phyloP scores from a whole-genome alignment of 2,888 invertebrate genomes.

The Eupithecia inturbata region DNA sequence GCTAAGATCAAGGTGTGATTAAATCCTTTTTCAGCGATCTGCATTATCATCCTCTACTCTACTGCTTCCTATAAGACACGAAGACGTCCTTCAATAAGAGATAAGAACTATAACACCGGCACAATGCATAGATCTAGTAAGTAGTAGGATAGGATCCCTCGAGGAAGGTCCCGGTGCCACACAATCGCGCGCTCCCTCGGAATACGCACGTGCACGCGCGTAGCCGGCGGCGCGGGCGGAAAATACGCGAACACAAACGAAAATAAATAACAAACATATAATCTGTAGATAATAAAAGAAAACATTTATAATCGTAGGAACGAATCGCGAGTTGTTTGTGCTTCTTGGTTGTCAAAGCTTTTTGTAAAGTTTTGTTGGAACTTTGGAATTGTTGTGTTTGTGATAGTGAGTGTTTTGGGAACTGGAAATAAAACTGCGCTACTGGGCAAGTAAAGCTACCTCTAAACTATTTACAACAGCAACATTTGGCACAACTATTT shows the following conservation, averaged over 20 bases:
- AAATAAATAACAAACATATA: neutral
- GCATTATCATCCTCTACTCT: neutral
- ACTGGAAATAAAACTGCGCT: neutral
- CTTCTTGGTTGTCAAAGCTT: neutral
- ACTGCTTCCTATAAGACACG: neutral
- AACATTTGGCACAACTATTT: no score
- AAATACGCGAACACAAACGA: neutral
- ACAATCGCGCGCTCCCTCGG: conserved; percentile 1
- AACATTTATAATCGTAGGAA: neutral
- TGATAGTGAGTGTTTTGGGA: neutral
- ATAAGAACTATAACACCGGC: neutral
- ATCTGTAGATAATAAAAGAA: neutral
- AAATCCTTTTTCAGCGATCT: neutral
- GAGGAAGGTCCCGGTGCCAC: neutral
- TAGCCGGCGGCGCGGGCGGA: neutral
- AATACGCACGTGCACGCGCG: neutral
- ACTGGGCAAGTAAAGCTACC: neutral
- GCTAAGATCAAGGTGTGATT: neutral
- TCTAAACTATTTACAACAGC: no score
- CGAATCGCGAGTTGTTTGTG: neutral
- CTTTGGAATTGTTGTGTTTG: neutral
- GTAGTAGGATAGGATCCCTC: neutral
- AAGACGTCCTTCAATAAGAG: neutral
- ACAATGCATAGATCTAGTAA: neutral
- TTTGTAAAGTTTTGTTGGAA: conserved; percentile 13